A percentile compares a stretch with the other conserved stretches of the same genome.
Conservation (phyloP, 1,140 invertebrate species). For the Rhagoletis zephyria region DNA sequence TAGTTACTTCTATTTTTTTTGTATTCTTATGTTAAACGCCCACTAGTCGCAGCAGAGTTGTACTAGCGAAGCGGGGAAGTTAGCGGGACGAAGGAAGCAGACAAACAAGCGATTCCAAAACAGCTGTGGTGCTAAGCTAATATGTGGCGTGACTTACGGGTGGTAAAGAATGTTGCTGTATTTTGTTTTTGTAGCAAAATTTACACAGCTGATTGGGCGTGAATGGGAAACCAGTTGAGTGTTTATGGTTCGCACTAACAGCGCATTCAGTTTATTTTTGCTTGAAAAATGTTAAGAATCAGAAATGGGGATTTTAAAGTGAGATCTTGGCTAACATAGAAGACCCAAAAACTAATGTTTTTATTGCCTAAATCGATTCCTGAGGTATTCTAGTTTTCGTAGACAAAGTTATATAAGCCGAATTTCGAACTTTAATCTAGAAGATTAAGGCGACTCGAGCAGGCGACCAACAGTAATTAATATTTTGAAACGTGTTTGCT, state of each 20-base stretch:
- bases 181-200: neutral
- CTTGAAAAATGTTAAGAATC: no score
- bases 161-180: neutral
- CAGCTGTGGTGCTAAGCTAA: neutral
- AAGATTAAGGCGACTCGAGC: no score
- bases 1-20: neutral
- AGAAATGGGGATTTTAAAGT: no score
- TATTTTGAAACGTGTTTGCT: no score
- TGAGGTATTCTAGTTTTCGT: no score
- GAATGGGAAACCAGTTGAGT: neutral
- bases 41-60: neutral
- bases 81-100: neutral
- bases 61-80: neutral
- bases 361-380: no score
- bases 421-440: no score
- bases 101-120: neutral
- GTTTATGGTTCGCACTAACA: neutral
- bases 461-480: no score
- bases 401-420: no score
- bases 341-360: no score
- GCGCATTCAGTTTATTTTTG: neutral
- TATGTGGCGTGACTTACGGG: neutral
- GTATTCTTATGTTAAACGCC: neutral
- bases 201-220: slow-evolving; percentile 1
- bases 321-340: no score